Base-by-base conservation (phyloP, 2,797 vertebrate species). In the Pelodytes ibericus region DNA sequence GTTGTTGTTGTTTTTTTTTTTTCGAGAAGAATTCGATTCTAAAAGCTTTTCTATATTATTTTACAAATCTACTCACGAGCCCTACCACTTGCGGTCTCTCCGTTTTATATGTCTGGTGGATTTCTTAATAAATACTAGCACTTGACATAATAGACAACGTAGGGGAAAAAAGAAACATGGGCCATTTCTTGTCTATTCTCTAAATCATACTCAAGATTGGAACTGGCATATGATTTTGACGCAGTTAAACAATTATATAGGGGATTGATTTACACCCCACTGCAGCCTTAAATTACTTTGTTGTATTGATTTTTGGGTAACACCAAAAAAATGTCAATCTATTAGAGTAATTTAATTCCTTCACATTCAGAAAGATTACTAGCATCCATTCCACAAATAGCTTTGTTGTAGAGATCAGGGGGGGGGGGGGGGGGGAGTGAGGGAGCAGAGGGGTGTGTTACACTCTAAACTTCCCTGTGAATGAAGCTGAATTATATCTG, bases 401-500 rank as follows among this genome's bases (percentile, higher is more conserved):
- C 69, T 67, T 69, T 71, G 61, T 74, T 71, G 61, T 67, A 62
- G 68, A 24, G 81, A 83, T 74, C 64, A 75, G 84, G 84, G 84
- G n/a, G n/a, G n/a, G n/a, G n/a, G n/a, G n/a, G n/a, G n/a, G n/a
- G n/a, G n/a, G n/a, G n/a, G n/a, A n/a, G n/a, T n/a, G n/a, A n/a
- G n/a, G n/a, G n/a, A n/a, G n/a, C n/a, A n/a, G n/a, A n/a, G n/a
- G n/a, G 85, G 84, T 79, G 80, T 80, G 84, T 84, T 77, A 25
- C 33, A 77, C 75, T 84, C 81, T 84, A 67, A 78, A 78, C 69
- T 59, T 83, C 80, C 84, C 85, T 89, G 84, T 71, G 75, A 86
- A 87, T 83, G 80, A 82, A 83, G 81, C 84, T 84, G 83, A 90
- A 81, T 86, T 86, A 86, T 84, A 85, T 87, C 68, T 82, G 85